Evolutionary conservation across 2,888 invertebrate species (phyloP), one percentile per base, ranked within the genome.

Genomic region (Carcina quercana): DNA sequence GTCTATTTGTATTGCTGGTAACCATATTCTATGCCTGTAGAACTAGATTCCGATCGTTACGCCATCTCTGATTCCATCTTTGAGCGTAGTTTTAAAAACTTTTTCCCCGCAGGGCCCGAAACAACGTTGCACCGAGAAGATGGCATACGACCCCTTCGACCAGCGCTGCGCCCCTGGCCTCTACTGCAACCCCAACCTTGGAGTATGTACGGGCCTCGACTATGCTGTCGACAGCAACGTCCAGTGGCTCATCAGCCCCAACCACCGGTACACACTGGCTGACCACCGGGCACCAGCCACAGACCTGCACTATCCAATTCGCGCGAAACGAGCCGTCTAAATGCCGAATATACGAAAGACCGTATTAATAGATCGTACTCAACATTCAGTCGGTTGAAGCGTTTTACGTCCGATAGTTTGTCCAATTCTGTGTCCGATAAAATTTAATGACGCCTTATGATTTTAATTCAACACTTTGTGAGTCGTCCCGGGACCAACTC

Each of bases 121-220:
- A 5, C 74, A 80, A 31, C 54, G 57, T n/a, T 82, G 80, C 50
- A 75, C 82, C 1, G 75, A 68, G 40, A 75, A 74, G 38, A 63
- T 63, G 44, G 57, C 59, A 22, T 54, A 54, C 37, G 75, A 80
- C 38, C 44, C 49, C 3, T 74, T 56, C 37, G 75, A 74, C 1
- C 67, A 67, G 41, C 68, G 64, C 37, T 80, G 80, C 44, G 75
- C 72, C 0, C 61, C 60, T 0, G 78, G 78, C 0, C 74, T 59
- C 43, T 59, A 63, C 44, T 80, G 80, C 56, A 55, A 75, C 50
- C 59, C 58, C 32, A 43, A 49, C 12, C 44, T 65, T 5, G 68
- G 71, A 11, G 45, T 59, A 2, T 79, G 79, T 59, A 64, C 56
- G 1, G 78, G 78, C 2, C 37, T 60, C 4, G 65, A 58, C 8